These are phyloP conservation scores for Euborellia annulipes DNA, from an alignment of 1,140 invertebrate species.

Conservation along the genomic window DNA sequence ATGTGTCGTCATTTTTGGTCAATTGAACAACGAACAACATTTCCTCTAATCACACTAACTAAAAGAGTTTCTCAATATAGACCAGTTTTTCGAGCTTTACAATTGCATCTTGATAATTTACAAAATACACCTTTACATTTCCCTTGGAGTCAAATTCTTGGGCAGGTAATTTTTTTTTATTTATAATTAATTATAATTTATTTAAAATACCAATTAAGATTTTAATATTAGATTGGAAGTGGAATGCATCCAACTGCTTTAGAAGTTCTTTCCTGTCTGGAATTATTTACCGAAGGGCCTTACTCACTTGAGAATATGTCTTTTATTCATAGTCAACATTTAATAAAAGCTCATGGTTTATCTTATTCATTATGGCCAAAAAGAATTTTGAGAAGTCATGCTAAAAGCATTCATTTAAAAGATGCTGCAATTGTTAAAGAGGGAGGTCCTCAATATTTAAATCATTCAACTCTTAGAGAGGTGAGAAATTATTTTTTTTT, in stretches of 20 bases:
- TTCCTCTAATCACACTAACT: conserved; percentile 42
- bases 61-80: conserved; percentile 43
- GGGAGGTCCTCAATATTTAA: conserved; percentile 47
- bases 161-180: not conserved
- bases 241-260: conserved; percentile 49
- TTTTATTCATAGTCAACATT: conserved; percentile 26
- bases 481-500: conserved; percentile 33
- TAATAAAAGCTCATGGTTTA: no score
- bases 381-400: conserved; percentile 38
- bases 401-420: conserved; percentile 54
- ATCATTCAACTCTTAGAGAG: conserved; percentile 42
- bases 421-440: conserved; percentile 61
- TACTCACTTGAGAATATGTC: conserved; percentile 35
- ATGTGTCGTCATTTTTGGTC: conserved; percentile 78
- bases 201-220: no score
- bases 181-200: no score
- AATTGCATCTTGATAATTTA: conserved; percentile 23
- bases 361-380: no score
- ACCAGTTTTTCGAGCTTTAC: conserved; percentile 49
- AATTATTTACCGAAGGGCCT: conserved; percentile 47
- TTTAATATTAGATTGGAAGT: conserved; percentile 35
- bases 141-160: conserved; percentile 15
- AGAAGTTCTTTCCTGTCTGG: conserved; percentile 46
- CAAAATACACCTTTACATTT: conserved; percentile 9
- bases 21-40: conserved; percentile 55